Evolutionary conservation across 2,888 invertebrate species (phyloP), one percentile per base, ranked within the genome.

Genomic region (Thereva unica): DNA sequence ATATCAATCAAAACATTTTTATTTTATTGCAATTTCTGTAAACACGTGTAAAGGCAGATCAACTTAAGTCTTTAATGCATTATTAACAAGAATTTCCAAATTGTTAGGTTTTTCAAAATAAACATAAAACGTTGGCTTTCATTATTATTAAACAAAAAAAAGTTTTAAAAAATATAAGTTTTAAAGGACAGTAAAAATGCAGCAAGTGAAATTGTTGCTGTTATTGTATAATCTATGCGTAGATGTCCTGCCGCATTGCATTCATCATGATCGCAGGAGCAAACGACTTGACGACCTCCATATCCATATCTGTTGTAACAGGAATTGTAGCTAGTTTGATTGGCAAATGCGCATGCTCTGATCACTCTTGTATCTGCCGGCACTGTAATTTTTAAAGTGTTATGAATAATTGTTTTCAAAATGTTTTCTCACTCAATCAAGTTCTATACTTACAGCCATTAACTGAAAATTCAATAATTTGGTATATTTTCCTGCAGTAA

Each of bases 251-350:
- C 78, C 61, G 70, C 84, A 80, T 95, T 95, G 82, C 93, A 94
- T 71, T 85, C 86, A 75, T 93, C 90, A 64, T 84, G 84, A 66
- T 86, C 81, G 76, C 95, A 95, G 63, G 93, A 90, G 82, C 94
- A 94, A 34, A 94, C 93, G 78, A 92, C 90, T 78, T 93, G 93
- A 73, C 94, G 86, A 9, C 94, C 93, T 6, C 95, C 95, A 76
- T 93, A 94, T 37, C 95, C 95, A 61, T 93, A 91, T 71, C 93
- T 86, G 76, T 91, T 91, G 82, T 94, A 94, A 79, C 94, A 95
- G 64, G 76, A 75, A 67, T 77, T 77, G 71, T 76, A 77, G 68
- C 72, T 75, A 64, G 78, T 77, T 72, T 79, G 79, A 67, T 79
- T 79, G 72, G 90, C 89, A 86, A 89, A 92, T 8, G 93, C 93